Percentiles rank a stretch among this genome's conserved stretches.
These are phyloP conservation scores for Leptocoma aspasia DNA, from an alignment of 2,113 vertebrate genomes.

Conservation along the genomic window DNA sequence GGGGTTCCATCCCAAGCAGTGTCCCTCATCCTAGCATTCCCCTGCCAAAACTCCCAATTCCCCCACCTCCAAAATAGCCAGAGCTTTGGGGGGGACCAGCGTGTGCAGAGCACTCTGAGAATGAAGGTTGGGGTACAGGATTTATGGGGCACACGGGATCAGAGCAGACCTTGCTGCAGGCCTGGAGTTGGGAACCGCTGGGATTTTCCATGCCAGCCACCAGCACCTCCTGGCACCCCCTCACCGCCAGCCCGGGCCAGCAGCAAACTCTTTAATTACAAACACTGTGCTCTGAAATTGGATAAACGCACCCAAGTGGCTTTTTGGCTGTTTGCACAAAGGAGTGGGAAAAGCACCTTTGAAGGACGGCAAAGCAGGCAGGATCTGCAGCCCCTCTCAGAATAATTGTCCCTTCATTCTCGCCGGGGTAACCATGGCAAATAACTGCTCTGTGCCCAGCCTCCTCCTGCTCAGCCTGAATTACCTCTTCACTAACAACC, in stretches of 20 bases:
- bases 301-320: not conserved
- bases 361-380: not conserved
- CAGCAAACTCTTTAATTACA: not conserved
- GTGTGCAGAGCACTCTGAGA: fast-evolving
- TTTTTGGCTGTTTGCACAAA: not conserved
- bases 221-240: not conserved
- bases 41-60: not conserved
- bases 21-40: fast-evolving
- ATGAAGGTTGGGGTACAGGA: fast-evolving
- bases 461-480: not conserved
- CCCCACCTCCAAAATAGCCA: fast-evolving
- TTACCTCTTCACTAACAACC: not conserved
- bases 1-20: not conserved
- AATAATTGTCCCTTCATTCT: conserved; percentile 6
- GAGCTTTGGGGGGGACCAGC: fast-evolving
- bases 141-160: fast-evolving
- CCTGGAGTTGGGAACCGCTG: not conserved
- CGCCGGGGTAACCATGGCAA: conserved; percentile 36
- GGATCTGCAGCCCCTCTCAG: not conserved
- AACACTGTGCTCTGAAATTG: not conserved
- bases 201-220: not conserved
- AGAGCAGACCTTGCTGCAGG: not conserved
- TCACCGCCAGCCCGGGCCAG: fast-evolving
- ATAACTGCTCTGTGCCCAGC: not conserved
- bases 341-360: not conserved